phyloP scores from a whole-genome alignment of 2,797 vertebrate genomes.

The Amblyraja radiata region DNA sequence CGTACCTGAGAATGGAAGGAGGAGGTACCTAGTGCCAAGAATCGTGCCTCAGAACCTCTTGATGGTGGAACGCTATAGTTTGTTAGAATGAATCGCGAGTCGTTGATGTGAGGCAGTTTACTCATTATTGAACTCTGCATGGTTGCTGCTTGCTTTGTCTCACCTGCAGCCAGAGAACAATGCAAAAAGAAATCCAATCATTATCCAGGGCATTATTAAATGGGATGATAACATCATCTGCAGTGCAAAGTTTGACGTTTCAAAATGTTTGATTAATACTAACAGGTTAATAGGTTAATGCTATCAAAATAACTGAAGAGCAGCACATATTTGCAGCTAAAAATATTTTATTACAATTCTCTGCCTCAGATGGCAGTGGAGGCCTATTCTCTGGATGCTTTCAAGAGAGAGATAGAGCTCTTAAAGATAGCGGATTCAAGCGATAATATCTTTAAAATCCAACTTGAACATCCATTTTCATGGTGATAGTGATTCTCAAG shows the following conservation, averaged over 20 bases:
- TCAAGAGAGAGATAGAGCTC: no score
- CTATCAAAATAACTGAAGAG: neutral
- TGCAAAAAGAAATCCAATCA: neutral
- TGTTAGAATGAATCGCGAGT: slow-evolving; percentile 46
- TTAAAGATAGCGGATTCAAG: no score
- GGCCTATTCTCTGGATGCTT: no score
- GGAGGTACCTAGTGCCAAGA: slow-evolving; percentile 49
- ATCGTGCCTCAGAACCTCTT: slow-evolving; percentile 56
- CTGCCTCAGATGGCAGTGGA: no score
- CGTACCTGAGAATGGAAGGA: slow-evolving; percentile 58
- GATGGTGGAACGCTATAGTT: slow-evolving; percentile 49
- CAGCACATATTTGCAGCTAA: neutral
- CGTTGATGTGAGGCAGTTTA: slow-evolving; percentile 46
- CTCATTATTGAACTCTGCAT: slow-evolving; percentile 45
- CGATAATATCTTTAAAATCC: neutral
- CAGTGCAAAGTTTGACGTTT: neutral
- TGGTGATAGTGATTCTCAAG: neutral
- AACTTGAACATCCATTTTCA: neutral
- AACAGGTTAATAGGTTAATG: neutral
- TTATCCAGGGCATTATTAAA: neutral
- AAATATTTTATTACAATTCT: neutral
- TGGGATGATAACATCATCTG: neutral
- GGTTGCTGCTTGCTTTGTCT: slow-evolving; percentile 50
- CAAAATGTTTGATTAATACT: neutral
- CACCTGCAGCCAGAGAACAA: slow-evolving; percentile 48